phyloP scores from a whole-genome alignment of 1,140 invertebrate genomes.

The Melitaea cinxia region DNA sequence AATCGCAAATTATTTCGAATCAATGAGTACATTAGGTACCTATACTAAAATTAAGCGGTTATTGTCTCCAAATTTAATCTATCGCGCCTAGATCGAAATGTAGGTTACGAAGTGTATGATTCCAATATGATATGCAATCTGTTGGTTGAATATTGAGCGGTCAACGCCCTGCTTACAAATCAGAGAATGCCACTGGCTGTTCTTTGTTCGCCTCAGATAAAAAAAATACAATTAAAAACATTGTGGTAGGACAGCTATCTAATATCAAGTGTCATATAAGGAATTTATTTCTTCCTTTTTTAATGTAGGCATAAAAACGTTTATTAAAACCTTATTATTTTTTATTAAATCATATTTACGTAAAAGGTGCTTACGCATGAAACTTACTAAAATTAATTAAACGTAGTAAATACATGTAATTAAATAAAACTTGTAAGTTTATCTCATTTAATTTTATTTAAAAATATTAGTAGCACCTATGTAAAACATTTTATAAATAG shows the following conservation, averaged over 20 bases:
- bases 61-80: conserved; percentile 47
- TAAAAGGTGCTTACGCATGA: too few species aligned
- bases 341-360: too few species aligned
- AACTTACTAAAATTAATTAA: too few species aligned
- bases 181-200: conserved; percentile 34
- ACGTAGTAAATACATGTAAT: too few species aligned
- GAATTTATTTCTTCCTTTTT: conserved; percentile 11
- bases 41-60: conserved; percentile 1
- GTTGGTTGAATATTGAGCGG: conserved; percentile 54
- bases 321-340: too few species aligned
- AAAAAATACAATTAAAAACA: conserved; percentile 26
- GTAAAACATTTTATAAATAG: too few species aligned
- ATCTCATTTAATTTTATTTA: too few species aligned
- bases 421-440: too few species aligned
- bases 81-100: conserved; percentile 44
- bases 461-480: too few species aligned
- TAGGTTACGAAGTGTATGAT: conserved; percentile 61
- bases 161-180: conserved; percentile 48
- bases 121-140: conserved; percentile 64
- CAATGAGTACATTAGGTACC: background rate
- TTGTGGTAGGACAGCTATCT: conserved; percentile 40
- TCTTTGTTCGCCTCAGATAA: conserved; percentile 27
- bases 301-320: background rate
- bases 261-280: conserved; percentile 12
- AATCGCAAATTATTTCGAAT: background rate